These are phyloP conservation scores for Harpalus rufipes DNA, from an alignment of 2,888 invertebrate genomes.

Conservation along the genomic window DNA sequence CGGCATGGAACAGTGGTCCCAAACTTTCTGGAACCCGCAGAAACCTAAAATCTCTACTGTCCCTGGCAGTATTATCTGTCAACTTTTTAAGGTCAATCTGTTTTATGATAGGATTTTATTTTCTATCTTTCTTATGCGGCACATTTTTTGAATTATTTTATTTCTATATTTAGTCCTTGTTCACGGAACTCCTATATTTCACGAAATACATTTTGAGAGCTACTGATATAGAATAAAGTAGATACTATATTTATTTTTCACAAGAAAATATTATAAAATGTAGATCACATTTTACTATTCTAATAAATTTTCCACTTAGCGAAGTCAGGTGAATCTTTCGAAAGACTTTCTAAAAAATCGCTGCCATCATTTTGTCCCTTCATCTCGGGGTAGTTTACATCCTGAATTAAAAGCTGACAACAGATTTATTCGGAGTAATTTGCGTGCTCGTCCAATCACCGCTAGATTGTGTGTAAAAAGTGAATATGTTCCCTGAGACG, in stretches of 20 bases:
- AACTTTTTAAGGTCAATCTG: too few relatives aligned
- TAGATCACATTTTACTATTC: not conserved
- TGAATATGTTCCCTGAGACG: slow-evolving; percentile 35
- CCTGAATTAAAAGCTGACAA: slow-evolving; percentile 48
- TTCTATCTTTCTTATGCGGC: too few relatives aligned
- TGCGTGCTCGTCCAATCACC: slow-evolving; percentile 45
- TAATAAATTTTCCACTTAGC: not conserved
- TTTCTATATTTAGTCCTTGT: too few relatives aligned
- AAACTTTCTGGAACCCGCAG: too few relatives aligned
- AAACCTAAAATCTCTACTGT: too few relatives aligned
- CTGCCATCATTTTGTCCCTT: not conserved
- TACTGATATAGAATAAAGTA: too few relatives aligned
- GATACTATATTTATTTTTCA: not conserved
- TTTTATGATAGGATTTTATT: too few relatives aligned
- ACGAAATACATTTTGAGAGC: too few relatives aligned
- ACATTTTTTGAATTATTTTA: too few relatives aligned
- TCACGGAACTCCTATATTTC: too few relatives aligned
- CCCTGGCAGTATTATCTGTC: too few relatives aligned
- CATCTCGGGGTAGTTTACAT: slow-evolving; percentile 1
- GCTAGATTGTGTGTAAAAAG: slow-evolving; percentile 49
- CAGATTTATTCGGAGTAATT: slow-evolving; percentile 44
- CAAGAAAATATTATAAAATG: not conserved
- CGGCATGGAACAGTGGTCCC: too few relatives aligned
- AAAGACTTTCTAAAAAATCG: slow-evolving; percentile 8
- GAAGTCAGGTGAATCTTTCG: not conserved